Evolutionary conservation across 2,888 invertebrate species (phyloP).

Genomic region (Athalia rosae): DNA sequence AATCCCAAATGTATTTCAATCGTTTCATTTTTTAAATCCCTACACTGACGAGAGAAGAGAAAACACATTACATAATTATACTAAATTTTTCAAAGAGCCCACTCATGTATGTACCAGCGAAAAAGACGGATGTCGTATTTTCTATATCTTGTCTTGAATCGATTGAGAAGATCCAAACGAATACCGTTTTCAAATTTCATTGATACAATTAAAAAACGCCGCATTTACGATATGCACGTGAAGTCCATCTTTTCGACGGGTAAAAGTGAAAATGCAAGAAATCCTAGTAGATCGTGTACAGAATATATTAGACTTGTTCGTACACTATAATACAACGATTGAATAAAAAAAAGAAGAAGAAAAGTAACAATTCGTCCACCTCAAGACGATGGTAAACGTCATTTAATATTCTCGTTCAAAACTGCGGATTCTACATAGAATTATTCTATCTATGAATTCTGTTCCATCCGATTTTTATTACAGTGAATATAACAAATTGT

Average conservation of each 20-base stretch:
- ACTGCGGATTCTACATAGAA: too few relatives aligned
- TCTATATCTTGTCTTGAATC: constrained; percentile 1
- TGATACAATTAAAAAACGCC: too few relatives aligned
- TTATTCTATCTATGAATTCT: too few relatives aligned
- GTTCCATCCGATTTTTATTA: background rate
- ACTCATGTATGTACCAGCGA: background rate
- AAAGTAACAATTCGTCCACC: background rate
- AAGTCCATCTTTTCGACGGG: too few relatives aligned
- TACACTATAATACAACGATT: background rate
- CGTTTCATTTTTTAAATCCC: too few relatives aligned
- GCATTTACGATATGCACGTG: background rate
- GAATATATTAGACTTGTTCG: too few relatives aligned
- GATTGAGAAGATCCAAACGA: background rate
- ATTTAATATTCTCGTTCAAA: too few relatives aligned
- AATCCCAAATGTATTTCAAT: too few relatives aligned
- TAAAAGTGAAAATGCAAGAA: too few relatives aligned
- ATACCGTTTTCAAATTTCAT: background rate
- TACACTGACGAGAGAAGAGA: constrained; percentile 21
- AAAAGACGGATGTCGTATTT: constrained; percentile 19
- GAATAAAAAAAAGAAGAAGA: background rate
- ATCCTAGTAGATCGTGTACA: too few relatives aligned
- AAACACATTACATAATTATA: background rate
- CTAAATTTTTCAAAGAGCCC: background rate
- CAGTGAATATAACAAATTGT: background rate
- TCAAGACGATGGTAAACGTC: too few relatives aligned